These are phyloP conservation scores for Biston betularia DNA, from an alignment of 2,888 invertebrate genomes.

Conservation along the genomic window DNA sequence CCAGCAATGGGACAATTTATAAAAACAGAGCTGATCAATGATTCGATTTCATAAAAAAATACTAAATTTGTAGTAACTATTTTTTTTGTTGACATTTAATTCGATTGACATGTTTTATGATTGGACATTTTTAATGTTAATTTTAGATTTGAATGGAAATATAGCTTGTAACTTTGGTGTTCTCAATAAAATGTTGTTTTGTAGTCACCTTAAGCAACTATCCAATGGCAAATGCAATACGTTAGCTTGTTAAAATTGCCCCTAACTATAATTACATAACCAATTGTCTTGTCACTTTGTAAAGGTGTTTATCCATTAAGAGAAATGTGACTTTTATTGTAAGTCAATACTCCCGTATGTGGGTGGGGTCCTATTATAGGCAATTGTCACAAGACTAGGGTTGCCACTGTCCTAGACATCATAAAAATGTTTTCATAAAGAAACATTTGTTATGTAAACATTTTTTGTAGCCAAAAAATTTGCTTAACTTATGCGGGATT, in stretches of 20 bases:
- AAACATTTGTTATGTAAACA: background rate
- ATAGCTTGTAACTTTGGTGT: too few relatives aligned
- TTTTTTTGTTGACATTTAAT: too few relatives aligned
- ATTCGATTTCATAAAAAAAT: too few relatives aligned
- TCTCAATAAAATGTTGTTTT: background rate
- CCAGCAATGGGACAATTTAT: too few relatives aligned
- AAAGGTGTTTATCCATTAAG: constrained; percentile 73
- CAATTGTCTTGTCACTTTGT: constrained; percentile 47
- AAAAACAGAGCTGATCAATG: too few relatives aligned
- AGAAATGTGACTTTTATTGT: constrained; percentile 84
- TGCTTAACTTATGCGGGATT: too few relatives aligned
- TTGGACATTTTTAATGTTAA: too few relatives aligned
- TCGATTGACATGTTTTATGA: too few relatives aligned
- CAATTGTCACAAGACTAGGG: constrained; percentile 64
- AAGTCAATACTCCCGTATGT: constrained; percentile 83
- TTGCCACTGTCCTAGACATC: background rate
- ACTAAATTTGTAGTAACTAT: too few relatives aligned
- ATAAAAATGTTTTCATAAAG: background rate
- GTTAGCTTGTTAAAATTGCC: constrained; percentile 9
- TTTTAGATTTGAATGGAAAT: too few relatives aligned
- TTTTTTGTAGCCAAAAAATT: background rate
- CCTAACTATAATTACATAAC: constrained; percentile 26
- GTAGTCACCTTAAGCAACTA: background rate
- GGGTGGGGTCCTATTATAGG: constrained; percentile 72
- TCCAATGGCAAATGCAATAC: background rate